Evolutionary conservation across 2,888 invertebrate genomes (phyloP), one percentile per base, ranked within the genome.

Genomic region (Timema cristinae): DNA sequence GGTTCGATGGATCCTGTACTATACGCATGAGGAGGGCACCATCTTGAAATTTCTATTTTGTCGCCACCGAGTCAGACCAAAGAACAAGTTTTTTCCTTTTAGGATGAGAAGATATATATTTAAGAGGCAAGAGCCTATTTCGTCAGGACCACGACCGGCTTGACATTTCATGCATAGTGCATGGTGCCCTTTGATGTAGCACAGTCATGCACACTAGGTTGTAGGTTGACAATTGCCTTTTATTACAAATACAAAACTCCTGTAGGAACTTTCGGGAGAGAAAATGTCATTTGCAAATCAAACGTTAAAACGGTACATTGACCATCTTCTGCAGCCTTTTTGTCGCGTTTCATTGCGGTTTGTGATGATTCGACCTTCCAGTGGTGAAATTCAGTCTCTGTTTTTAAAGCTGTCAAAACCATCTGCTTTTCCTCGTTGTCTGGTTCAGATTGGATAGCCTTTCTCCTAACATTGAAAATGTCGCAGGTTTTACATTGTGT

Each of bases 301-400:
- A 63, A 63, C 8, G 16, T 63, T 63, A 63, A 16, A 32, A 63
- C 63, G 9, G 32, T 11, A 63, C 63, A 63, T 15, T 63, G 32
- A 63, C 63, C 63, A 10, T 63, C 63, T 63, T 11, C 13, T 63
- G 63, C 63, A 63, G 16, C 63, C 63, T 63, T 63, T 13, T 63
- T 63, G 63, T 63, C 63, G 48, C 13, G 32, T 63, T 10, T 6
- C 63, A 63, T n/a, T 7, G 63, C 48, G 9, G 63, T 15, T 9
- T 48, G 63, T 63, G 63, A 32, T 15, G 48, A 13, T 48, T 63
- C 63, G 32, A 32, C 32, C 32, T 32, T 32, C 32, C 32, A 2
- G 32, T 32, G 32, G 32, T 32, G 32, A 32, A 32, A 32, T 32
- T 32, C 32, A 32, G 32, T 32, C 32, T 32, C 32, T 32, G 32